Evolutionary conservation across 2,113 vertebrate genomes (phyloP).

Genomic region (Dermatemys mawii): DNA sequence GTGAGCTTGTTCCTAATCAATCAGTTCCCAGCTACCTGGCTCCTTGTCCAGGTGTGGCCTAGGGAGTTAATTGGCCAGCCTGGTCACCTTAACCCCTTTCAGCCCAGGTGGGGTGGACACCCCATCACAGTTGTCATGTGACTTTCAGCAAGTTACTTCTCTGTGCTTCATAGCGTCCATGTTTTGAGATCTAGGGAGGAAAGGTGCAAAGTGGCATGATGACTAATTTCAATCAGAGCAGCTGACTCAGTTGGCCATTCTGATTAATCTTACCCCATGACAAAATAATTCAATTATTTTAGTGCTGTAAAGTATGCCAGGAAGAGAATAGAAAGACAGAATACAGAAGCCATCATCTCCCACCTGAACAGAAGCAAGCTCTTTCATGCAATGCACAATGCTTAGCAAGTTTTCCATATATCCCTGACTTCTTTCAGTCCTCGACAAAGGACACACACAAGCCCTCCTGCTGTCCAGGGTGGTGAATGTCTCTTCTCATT

Average conservation of each 20-base stretch:
- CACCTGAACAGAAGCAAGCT: not conserved
- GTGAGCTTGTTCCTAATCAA: too few species aligned
- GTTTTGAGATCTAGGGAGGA: not conserved
- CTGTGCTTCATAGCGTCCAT: not conserved
- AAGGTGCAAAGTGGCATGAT: not conserved
- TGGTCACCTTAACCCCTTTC: too few species aligned
- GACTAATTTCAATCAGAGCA: not conserved
- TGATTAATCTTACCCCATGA: slow-evolving; percentile 17
- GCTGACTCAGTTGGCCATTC: not conserved
- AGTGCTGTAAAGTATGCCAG: not conserved
- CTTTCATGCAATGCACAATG: not conserved
- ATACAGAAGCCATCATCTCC: not conserved
- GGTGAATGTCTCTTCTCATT: not conserved
- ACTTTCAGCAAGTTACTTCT: not conserved
- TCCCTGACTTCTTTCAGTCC: not conserved
- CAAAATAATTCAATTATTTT: not conserved
- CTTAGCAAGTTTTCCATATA: not conserved
- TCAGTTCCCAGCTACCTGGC: too few species aligned
- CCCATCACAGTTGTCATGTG: not conserved
- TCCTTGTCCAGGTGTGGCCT: too few species aligned
- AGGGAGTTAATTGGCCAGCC: too few species aligned
- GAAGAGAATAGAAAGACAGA: not conserved
- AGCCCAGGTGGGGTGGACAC: too few species aligned
- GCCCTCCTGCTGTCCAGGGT: not conserved
- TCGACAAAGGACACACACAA: not conserved